Evolutionary conservation across 2,113 vertebrate genomes (phyloP).

Genomic region (Aplodontia rufa): DNA sequence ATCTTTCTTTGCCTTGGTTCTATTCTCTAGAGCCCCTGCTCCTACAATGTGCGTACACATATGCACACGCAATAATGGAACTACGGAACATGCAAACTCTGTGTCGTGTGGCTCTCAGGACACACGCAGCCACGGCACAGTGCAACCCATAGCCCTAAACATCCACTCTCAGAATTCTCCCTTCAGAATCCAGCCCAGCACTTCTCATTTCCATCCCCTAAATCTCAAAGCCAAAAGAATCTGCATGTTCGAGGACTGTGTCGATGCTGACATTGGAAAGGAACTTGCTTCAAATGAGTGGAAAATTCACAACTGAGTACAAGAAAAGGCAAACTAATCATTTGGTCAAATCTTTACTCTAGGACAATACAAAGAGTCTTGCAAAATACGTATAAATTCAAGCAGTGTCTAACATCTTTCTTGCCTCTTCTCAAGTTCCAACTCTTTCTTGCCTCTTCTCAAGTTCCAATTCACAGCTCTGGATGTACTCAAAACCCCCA

Average conservation of each 20-base stretch:
- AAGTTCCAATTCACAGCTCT: neutral
- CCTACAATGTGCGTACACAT: neutral
- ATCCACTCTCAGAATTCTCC: neutral
- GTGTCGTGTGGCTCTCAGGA: neutral
- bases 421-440: neutral
- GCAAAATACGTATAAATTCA: constrained; percentile 39
- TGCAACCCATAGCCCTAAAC: neutral
- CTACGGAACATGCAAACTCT: neutral
- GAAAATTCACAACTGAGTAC: neutral
- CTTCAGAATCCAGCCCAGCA: neutral
- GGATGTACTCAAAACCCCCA: neutral
- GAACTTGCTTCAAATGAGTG: constrained; percentile 29
- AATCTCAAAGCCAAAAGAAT: constrained; percentile 17
- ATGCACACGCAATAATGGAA: neutral
- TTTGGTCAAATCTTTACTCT: constrained; percentile 20
- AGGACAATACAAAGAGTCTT: constrained; percentile 16
- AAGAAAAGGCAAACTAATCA: constrained; percentile 44
- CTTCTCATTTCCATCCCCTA: neutral
- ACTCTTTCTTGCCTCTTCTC: neutral
- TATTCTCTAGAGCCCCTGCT: neutral
- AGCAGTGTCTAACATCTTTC: neutral
- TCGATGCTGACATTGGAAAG: neutral
- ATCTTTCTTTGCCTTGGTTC: neutral
- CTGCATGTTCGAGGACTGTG: neutral
- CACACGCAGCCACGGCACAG: neutral